Evolutionary conservation across 2,113 vertebrate species (phyloP).

Genomic region (Chinchilla lanigera): DNA sequence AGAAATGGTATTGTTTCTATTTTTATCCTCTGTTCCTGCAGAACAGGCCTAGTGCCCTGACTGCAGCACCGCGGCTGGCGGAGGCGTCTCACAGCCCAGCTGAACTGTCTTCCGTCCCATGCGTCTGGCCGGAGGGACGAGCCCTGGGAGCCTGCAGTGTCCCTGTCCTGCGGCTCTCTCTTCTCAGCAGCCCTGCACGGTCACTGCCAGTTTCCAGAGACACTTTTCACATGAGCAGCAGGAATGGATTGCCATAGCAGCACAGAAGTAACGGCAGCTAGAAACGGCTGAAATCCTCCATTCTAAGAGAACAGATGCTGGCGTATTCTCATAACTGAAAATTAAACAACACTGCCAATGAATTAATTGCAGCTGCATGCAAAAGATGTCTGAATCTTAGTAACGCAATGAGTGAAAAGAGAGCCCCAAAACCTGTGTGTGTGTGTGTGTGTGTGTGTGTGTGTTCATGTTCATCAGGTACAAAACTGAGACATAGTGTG

Average conservation of each 20-base stretch:
- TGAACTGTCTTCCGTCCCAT: rapidly evolving
- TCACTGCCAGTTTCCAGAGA: background rate
- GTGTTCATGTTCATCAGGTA: no score
- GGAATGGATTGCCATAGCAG: no score
- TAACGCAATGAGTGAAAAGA: background rate
- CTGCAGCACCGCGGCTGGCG: rapidly evolving
- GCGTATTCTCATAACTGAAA: background rate
- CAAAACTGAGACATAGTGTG: background rate
- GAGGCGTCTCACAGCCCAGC: rapidly evolving
- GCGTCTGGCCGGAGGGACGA: background rate
- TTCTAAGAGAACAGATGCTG: background rate
- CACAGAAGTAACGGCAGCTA: rapidly evolving
- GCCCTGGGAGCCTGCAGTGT: rapidly evolving
- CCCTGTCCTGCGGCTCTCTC: rapidly evolving
- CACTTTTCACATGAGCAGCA: background rate
- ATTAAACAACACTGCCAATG: background rate
- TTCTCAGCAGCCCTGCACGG: rapidly evolving
- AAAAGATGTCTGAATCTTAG: background rate
- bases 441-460: background rate
- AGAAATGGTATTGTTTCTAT: background rate
- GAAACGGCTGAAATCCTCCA: rapidly evolving
- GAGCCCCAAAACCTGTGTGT: background rate
- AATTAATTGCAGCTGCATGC: background rate
- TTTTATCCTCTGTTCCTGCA: background rate
- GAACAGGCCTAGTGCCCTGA: background rate